Evolutionary conservation across 1,140 invertebrate genomes (phyloP).

Genomic region (Drosophila rufa): DNA sequence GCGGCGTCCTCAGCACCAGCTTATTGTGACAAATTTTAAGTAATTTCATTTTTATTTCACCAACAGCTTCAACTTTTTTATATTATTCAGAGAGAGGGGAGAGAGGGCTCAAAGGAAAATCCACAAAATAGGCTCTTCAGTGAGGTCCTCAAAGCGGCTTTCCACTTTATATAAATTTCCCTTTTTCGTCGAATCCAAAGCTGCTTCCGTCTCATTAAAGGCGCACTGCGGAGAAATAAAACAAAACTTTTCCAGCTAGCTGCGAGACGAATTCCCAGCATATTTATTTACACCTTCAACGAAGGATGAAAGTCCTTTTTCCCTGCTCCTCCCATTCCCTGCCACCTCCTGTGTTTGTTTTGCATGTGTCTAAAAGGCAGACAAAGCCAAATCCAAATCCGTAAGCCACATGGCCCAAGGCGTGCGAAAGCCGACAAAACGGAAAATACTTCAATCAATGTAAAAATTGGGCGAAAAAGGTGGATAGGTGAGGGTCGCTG

Average conservation of each 20-base stretch:
- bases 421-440: slow-evolving; percentile 71
- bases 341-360: slow-evolving; percentile 53
- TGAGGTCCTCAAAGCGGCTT: slow-evolving; percentile 61
- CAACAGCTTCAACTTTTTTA: slow-evolving; percentile 41
- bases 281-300: slow-evolving; percentile 78
- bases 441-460: slow-evolving; percentile 82
- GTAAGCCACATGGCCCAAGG: slow-evolving; percentile 75
- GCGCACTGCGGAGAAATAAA: slow-evolving; percentile 29
- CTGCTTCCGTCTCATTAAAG: slow-evolving; percentile 80
- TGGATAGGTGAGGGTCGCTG: slow-evolving; percentile 10
- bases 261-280: slow-evolving; percentile 68
- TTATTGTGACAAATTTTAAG: slow-evolving; percentile 83
- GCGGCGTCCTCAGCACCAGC: slow-evolving; percentile 33
- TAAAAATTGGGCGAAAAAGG: slow-evolving; percentile 65
- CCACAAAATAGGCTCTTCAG: slow-evolving; percentile 7
- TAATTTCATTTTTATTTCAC: slow-evolving; percentile 80
- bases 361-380: slow-evolving; percentile 76
- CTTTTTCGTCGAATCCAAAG: slow-evolving; percentile 42
- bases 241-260: slow-evolving; percentile 30
- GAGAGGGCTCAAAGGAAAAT: slow-evolving; percentile 29
- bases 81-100: slow-evolving; percentile 23
- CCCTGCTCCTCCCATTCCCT: neutral
- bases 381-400: slow-evolving; percentile 65
- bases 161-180: slow-evolving; percentile 43
- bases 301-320: slow-evolving; percentile 36